Conservation (phyloP, 1,140 invertebrate species). For the Vanessa tameamea region DNA sequence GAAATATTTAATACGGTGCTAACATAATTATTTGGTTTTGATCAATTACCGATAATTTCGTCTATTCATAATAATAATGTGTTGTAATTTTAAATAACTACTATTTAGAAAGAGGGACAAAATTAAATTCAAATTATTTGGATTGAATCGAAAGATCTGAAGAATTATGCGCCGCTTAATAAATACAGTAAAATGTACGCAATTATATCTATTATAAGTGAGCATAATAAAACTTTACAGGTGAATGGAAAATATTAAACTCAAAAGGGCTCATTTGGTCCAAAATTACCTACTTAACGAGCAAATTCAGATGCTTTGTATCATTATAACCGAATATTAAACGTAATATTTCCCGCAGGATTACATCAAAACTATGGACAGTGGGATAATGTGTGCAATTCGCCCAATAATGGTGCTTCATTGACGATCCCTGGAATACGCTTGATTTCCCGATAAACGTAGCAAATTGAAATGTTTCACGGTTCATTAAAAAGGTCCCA, state of each 20-base stretch:
- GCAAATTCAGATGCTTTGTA: constrained; percentile 58
- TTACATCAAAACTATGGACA: constrained; percentile 58
- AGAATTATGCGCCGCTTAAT: too few relatives aligned
- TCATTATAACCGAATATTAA: constrained; percentile 65
- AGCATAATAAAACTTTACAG: neutral
- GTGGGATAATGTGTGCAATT: constrained; percentile 59
- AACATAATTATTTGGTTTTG: too few relatives aligned
- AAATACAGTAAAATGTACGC: too few relatives aligned
- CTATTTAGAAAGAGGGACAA: too few relatives aligned
- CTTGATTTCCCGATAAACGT: constrained; percentile 67
- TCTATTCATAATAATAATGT: too few relatives aligned
- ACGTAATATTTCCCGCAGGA: constrained; percentile 65
- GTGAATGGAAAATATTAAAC: constrained; percentile 24
- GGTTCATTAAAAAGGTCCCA: constrained; percentile 63
- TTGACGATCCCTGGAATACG: constrained; percentile 51
- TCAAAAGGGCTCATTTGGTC: constrained; percentile 20
- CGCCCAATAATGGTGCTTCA: constrained; percentile 64
- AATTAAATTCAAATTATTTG: too few relatives aligned
- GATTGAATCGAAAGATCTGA: too few relatives aligned
- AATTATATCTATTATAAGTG: neutral
- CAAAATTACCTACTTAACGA: constrained; percentile 56
- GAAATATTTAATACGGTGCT: too few relatives aligned
- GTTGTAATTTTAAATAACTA: too few relatives aligned
- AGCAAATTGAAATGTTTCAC: constrained; percentile 71
- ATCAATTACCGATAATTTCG: too few relatives aligned